Base-by-base conservation (phyloP, 2,888 invertebrate genomes). In the Myathropa florea region DNA sequence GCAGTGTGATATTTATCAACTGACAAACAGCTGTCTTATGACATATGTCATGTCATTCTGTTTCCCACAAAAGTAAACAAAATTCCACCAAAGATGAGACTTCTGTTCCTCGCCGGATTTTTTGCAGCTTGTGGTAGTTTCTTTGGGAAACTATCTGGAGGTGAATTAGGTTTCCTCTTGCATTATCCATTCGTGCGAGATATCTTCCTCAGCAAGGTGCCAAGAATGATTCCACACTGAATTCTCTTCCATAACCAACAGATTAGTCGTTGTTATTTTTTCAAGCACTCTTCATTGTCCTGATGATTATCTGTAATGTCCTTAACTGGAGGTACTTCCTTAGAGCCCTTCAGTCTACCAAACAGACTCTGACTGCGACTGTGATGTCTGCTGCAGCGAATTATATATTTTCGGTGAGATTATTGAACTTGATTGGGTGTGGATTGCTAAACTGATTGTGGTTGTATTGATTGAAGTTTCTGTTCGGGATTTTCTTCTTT, bases 401-500 rank as follows among this genome's bases (percentile, higher is more conserved):
- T 92, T 95, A 94, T 90, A 90, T 94, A 75, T 91, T 93, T 89
- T 95, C 95, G 89, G 95, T 95, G 91, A 76, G 88, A 70, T 63
- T 7, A 18, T 21, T 21, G 18, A 39, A 14, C 21, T 39, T 39
- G 23, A 18, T 26, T 55, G 9, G 57, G 18, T 33, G 46, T 75
- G 36, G 46, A 39, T n/a, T 30, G 6, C 2, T 18, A 7, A 7
- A 46, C n/a, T 7, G n/a, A 18, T 36, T 28, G 18, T 59, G 26
- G 12, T 59, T 59, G 59, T 90, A 12, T 89, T 89, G 89, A 89
- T 93, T 93, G 46, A 93, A 97, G 97, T 97, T 96, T 59, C 79
- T 96, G 46, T 93, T 96, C 75, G 97, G 97, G 4, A 93, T 94
- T 71, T 81, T 95, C 7, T 89, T 97, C 57, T 97, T 97, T 92